Percentiles rank a stretch among this genome's conserved stretches.
Evolutionary conservation across 2,113 vertebrate genomes (phyloP).

Genomic region (Tyto alba): DNA sequence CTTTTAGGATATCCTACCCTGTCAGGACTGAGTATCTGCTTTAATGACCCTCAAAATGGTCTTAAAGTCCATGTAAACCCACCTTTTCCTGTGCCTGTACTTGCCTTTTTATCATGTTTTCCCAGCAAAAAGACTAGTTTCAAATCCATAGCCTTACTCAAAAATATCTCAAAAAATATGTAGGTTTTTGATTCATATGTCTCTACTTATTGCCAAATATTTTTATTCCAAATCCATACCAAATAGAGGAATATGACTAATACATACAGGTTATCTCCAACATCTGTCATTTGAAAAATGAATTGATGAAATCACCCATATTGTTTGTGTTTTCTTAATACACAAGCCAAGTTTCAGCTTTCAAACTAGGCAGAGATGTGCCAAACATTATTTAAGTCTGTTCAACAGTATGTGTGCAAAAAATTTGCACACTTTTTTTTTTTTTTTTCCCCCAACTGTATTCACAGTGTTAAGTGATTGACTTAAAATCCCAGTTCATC

Average conservation of each 20-base stretch:
- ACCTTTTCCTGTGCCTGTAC: not conserved
- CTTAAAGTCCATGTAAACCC: not conserved
- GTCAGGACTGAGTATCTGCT: conserved; percentile 1
- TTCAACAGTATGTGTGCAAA: not conserved
- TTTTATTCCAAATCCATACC: not conserved
- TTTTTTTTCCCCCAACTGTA: not conserved
- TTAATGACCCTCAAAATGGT: not conserved
- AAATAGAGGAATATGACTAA: not conserved
- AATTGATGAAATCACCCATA: not conserved
- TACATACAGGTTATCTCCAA: not conserved
- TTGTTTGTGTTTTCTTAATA: not conserved
- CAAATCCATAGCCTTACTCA: not conserved
- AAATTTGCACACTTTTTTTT: not conserved
- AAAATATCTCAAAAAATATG: not conserved
- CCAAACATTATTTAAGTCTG: not conserved
- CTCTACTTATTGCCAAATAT: not conserved
- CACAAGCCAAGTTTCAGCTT: not conserved
- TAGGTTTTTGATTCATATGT: not conserved
- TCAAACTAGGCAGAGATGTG: not conserved
- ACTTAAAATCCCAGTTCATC: not conserved
- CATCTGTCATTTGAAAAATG: not conserved
- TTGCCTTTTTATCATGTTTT: not conserved
- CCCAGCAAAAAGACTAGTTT: not conserved
- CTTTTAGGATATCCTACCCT: conserved; percentile 10
- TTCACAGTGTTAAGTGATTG: not conserved